Percentiles rank a stretch among this genome's conserved stretches.
phyloP scores from a whole-genome alignment of 2,888 invertebrate genomes.

The Xestia xanthographa region DNA sequence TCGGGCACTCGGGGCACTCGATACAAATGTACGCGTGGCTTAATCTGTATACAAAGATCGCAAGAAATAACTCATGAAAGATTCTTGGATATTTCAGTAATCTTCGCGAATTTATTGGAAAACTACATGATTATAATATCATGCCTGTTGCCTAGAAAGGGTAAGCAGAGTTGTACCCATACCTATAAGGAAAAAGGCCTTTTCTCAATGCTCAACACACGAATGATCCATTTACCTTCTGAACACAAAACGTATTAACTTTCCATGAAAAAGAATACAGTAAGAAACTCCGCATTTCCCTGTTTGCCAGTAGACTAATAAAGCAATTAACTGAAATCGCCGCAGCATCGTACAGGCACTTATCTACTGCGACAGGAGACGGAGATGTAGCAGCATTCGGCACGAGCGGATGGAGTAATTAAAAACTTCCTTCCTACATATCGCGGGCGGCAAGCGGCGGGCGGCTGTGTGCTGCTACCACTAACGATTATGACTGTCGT shows the following conservation, averaged over 20 bases:
- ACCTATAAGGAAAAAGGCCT: no score
- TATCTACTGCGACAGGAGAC: conserved; percentile 31
- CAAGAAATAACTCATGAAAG: conserved; percentile 9
- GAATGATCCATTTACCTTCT: not conserved
- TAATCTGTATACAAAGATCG: conserved; percentile 13
- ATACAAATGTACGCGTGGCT: conserved; percentile 38
- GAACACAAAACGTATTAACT: not conserved
- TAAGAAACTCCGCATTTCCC: not conserved
- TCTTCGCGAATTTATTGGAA: conserved; percentile 1
- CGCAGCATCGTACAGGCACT: conserved; percentile 1
- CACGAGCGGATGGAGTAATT: conserved; percentile 73
- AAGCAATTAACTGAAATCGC: conserved; percentile 32
- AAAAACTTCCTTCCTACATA: conserved; percentile 73
- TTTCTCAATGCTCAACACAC: no score
- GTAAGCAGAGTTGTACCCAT: no score
- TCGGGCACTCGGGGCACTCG: not conserved
- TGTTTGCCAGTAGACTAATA: conserved; percentile 1
- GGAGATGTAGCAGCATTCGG: conserved; percentile 44
- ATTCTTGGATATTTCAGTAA: not conserved
- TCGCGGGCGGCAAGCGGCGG: conserved; percentile 45
- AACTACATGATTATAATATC: no score
- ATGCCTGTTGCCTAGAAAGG: no score
- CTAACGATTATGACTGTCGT: conserved; percentile 71
- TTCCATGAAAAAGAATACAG: not conserved
- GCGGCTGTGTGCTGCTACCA: conserved; percentile 53